Evolutionary conservation across 2,888 invertebrate species (phyloP), one percentile per base, ranked within the genome.

Genomic region (Synergus laeviventris): DNA sequence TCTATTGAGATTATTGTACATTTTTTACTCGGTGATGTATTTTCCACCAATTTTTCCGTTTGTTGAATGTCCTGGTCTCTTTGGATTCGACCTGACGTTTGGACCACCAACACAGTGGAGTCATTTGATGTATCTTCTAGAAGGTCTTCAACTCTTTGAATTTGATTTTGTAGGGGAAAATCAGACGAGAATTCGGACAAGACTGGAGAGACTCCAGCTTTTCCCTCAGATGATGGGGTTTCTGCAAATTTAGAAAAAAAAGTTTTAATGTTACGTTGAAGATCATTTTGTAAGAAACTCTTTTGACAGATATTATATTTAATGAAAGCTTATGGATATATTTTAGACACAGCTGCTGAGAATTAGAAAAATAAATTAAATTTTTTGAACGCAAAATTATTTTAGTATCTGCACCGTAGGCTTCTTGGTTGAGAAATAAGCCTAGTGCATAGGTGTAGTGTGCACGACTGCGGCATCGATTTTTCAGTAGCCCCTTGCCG

Each of bases 401-500:
- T 64, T 70, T 18, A 21, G 21, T 21, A 14, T 21, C 56, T 56
- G 21, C 49, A 49, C 2, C 56, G 56, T 56, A 21, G 45, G 45
- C 45, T 45, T 31, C 24, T 45, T 49, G 45, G 45, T 66, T n/a
- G 70, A 36, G 70, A 70, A 70, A 45, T 70, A 70, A 70, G 49
- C 70, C 70, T 31, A 49, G 70, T 49, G 16, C 45, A 70, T 42
- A 66, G 66, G 49, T 70, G 49, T 70, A 70, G 70, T 31, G 31
- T 49, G 45, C 49, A 70, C 49, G 24, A 49, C 49, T 70, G 70
- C 70, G 70, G 70, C 70, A 70, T 70, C 70, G 70, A 70, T 70
- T 70, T 70, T 70, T 70, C 70, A 49, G 70, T 70, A 70, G 70
- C 31, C 70, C 70, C 70, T 70, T 21, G 70, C 70, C 70, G 70